Evolutionary conservation across 92 coral and sea anemone species (phyloP), one percentile per base, ranked within the genome.

Genomic region (Heliopora coerulea): DNA sequence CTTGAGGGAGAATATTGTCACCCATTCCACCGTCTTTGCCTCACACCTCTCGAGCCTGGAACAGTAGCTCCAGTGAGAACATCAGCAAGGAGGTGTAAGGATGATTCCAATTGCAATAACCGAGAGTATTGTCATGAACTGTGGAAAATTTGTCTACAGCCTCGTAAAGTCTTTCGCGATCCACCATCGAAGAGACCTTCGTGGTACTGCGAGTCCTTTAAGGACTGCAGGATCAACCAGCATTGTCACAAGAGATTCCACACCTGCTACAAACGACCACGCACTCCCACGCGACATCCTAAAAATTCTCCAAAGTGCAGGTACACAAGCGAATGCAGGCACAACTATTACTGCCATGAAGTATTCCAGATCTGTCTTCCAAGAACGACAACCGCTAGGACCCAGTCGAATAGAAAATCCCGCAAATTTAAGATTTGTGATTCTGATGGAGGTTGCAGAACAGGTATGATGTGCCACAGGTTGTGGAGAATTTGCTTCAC

Each of bases 401-500:
- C n/a, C 10, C 18, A 44, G 26, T 3, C 37, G 17, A n/a, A n/a
- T n/a, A n/a, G n/a, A n/a, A 12, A 32, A 48, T 6, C 54, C 3
- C 41, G 40, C 26, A 67, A 54, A 20, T 44, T 37, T 21, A 67
- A 67, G 48, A 20, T 35, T 1, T 67, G 74, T n/a, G 40, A 10
- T 44, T 0, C 41, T 3, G 24, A 29, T 18, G 23, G 25, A 14
- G 39, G 6, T 0, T 67, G 74, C 39, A 58, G 33, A 15, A 48
- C 44, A 25, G 74, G 74, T 10, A 67, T 44, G 74, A 37, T 44
- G 58, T 67, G 74, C 32, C 74, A 67, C 54, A 1, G 27, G 18
- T 44, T 67, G 25, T 67, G 74, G 74, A 67, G 48, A 15, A 67
- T 67, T 48, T 67, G 74, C 58, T 67, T 44, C 59, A 67, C 40